phyloP scores from a whole-genome alignment of 2,113 vertebrate species.

The Boulengeromyrus knoepffleri region DNA sequence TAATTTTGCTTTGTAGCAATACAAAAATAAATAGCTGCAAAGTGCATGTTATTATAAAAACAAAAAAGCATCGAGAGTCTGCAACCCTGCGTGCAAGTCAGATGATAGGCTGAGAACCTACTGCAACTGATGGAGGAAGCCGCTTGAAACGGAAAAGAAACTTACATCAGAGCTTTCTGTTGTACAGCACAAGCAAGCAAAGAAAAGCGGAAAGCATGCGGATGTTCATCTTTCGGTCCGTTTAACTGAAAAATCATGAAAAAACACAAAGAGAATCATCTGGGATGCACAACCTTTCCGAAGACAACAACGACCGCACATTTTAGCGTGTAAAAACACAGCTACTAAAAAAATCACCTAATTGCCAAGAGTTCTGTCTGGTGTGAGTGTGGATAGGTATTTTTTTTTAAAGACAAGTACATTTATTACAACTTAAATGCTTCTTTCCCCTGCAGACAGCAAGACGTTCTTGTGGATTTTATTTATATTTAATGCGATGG shows the following conservation, averaged over 20 bases:
- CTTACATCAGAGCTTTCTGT: conserved; percentile 20
- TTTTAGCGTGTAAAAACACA: neutral
- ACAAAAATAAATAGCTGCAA: neutral
- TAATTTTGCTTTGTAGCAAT: neutral
- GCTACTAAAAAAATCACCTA: neutral
- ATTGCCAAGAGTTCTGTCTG: neutral
- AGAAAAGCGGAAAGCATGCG: conserved; percentile 2
- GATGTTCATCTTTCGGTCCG: neutral
- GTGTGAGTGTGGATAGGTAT: neutral
- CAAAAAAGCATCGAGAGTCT: neutral
- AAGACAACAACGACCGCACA: neutral
- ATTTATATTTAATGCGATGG: conserved; percentile 80
- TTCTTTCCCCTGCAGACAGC: conserved; percentile 65
- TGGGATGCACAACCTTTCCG: neutral
- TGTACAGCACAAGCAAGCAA: neutral
- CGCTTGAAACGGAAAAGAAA: conserved; percentile 31
- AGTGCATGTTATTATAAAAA: neutral
- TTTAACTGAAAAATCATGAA: neutral
- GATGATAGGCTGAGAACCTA: neutral
- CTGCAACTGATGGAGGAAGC: conserved; percentile 29
- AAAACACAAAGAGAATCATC: neutral
- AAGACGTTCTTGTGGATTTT: conserved; percentile 70
- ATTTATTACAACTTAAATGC: conserved; percentile 64
- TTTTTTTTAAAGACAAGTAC: conserved; percentile 32
- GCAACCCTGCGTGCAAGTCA: conserved; percentile 1